Evolutionary conservation across 2,113 vertebrate species (phyloP).

Genomic region (Lipophrys pholis): DNA sequence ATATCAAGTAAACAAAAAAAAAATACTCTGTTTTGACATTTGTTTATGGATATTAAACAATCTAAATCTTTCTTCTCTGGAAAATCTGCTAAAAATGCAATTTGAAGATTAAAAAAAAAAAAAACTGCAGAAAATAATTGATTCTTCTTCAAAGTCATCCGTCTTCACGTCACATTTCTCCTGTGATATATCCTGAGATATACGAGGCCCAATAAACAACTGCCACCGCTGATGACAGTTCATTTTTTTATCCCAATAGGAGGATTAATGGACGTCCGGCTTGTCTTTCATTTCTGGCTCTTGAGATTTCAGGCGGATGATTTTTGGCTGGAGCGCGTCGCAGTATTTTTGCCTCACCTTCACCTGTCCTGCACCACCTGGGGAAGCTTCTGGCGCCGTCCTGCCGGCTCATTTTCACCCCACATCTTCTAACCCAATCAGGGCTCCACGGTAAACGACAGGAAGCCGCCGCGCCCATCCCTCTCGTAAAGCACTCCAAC

Average conservation of each 20-base stretch:
- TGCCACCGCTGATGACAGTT: not conserved
- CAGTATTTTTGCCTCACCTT: not conserved
- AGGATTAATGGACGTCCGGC: not conserved
- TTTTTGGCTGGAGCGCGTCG: not conserved
- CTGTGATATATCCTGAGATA: too few relatives aligned
- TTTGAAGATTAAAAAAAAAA: too few relatives aligned
- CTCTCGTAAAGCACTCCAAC: not conserved
- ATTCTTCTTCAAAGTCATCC: too few relatives aligned
- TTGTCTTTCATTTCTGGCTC: not conserved
- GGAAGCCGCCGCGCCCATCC: not conserved
- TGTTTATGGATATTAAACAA: too few relatives aligned
- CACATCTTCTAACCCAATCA: not conserved
- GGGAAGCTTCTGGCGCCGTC: not conserved
- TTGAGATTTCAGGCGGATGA: not conserved
- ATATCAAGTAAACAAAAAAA: too few relatives aligned
- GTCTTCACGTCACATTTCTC: too few relatives aligned
- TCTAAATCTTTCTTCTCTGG: too few relatives aligned
- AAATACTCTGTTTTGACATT: too few relatives aligned
- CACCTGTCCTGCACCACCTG: too few relatives aligned
- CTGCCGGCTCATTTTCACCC: not conserved
- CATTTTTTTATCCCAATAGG: not conserved
- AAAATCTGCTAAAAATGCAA: too few relatives aligned
- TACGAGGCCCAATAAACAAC: too few relatives aligned
- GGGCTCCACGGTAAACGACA: not conserved
- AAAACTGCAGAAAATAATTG: too few relatives aligned